phyloP scores from a whole-genome alignment of 2,113 vertebrate species.

The Lichenostomus cassidix region DNA sequence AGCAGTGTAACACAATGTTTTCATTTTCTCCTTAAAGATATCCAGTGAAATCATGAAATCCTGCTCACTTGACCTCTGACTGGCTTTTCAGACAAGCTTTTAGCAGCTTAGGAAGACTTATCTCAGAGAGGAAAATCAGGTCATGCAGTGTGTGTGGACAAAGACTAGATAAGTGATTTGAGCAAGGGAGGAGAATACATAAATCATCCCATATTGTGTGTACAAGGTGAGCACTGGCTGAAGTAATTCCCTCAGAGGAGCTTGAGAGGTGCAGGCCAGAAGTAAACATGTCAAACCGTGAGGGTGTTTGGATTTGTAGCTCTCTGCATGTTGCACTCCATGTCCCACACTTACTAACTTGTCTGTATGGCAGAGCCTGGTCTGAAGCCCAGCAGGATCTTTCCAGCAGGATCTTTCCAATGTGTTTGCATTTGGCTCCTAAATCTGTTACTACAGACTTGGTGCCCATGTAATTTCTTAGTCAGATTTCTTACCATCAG shows the following conservation, averaged over 20 bases:
- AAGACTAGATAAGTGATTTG: slow-evolving; percentile 33
- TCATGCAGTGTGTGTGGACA: neutral
- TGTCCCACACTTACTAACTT: neutral
- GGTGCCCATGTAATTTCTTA: neutral
- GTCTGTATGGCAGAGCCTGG: neutral
- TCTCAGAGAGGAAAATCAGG: slow-evolving; percentile 34
- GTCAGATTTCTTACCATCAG: neutral
- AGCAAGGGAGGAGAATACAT: slow-evolving; percentile 8
- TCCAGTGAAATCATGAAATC: slow-evolving; percentile 33
- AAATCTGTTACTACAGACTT: neutral
- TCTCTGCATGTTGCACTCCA: neutral
- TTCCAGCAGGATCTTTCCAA: neutral
- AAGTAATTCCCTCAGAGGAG: slow-evolving; percentile 42
- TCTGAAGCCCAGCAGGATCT: neutral
- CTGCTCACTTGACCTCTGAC: slow-evolving; percentile 44
- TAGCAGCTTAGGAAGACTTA: slow-evolving; percentile 52
- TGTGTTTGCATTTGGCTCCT: neutral
- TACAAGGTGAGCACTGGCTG: slow-evolving; percentile 15
- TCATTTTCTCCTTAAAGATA: slow-evolving; percentile 26
- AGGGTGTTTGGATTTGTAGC: slow-evolving; percentile 1
- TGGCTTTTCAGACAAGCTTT: slow-evolving; percentile 52
- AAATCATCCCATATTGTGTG: slow-evolving; percentile 28
- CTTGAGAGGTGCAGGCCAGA: slow-evolving; percentile 34
- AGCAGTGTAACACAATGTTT: slow-evolving; percentile 2
- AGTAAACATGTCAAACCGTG: neutral